Base-by-base conservation (phyloP, 23 tunicate genomes). In the Styela plicata region DNA sequence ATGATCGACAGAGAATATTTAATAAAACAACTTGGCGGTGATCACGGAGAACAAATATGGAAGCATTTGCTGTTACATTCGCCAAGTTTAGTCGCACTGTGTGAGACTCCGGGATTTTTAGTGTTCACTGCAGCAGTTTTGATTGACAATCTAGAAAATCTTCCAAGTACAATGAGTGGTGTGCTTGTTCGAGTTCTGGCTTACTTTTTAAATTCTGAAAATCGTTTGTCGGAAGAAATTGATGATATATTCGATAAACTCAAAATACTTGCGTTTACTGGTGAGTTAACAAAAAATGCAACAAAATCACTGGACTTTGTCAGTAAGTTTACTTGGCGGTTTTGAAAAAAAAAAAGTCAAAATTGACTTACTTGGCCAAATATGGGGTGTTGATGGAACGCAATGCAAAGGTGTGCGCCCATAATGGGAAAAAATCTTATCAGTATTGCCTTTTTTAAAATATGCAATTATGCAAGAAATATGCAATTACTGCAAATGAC, bases 61-160 rank as follows among this genome's bases (percentile, higher is more conserved):
- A 27, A 67, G 22, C 71, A 67, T 67, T 24, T 67, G 17, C 71
- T 0, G 0, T 25, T 16, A 22, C 30, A 67, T 22, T 67, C 71
- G 18, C 31, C 71, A 13, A 22, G 31, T 29, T 24, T 67, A 18
- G 31, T 67, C 24, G 19, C 71, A 16, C 24, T 67, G 16, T 67
- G 71, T 22, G 71, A 67, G 22, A 67, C 71, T 18, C 71, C 71
- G 19, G 71, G n/a, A 18, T 67, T 67, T 29, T 29, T 67, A 17
- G 71, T 67, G 18, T 67, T 67, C 71, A 67, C 71, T 65, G 70
- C 29, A 66, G 31, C 31, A 66, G 70, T 25, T 10, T 27, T 24
- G 31, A 66, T 66, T 66, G 57, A 44, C 57, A 44, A 44, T 44
- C 13, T 44, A 13, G 57, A 44, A 44, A 44, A 44, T 44, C 57